Percentiles rank a stretch among this genome's conserved stretches.
phyloP scores from a whole-genome alignment of 2,113 vertebrate genomes.

The Etheostoma spectabile region DNA sequence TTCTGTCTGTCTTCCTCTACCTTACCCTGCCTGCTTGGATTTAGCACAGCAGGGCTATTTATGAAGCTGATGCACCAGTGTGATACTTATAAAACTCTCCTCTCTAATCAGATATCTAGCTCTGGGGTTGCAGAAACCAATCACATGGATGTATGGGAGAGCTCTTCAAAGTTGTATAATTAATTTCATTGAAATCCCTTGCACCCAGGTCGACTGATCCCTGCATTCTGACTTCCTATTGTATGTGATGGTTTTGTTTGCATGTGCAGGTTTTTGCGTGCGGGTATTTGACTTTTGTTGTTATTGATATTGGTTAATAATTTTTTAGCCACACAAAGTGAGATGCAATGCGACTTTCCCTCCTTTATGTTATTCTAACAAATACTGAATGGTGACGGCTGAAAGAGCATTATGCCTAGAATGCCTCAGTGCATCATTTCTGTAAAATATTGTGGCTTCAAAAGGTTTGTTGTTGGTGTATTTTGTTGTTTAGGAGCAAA shows the following conservation, averaged over 20 bases:
- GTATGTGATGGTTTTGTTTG: constrained; percentile 34
- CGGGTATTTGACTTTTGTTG: constrained; percentile 20
- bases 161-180: constrained; percentile 62
- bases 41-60: constrained; percentile 50
- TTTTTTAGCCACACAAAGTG: constrained; percentile 44
- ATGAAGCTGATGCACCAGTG: constrained; percentile 57
- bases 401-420: constrained; percentile 17
- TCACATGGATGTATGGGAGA: constrained; percentile 60
- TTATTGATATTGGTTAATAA: constrained; percentile 42
- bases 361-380: constrained; percentile 47
- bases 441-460: constrained; percentile 43
- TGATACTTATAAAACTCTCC: constrained; percentile 63
- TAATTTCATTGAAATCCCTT: constrained; percentile 70
- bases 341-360: constrained; percentile 39
- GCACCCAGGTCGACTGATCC: constrained; percentile 45
- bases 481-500: constrained; percentile 21
- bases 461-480: constrained; percentile 46
- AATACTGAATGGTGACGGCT: constrained; percentile 47
- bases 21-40: constrained; percentile 27
- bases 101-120: constrained; percentile 69
- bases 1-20: constrained; percentile 35
- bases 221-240: constrained; percentile 29
- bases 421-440: constrained; percentile 37
- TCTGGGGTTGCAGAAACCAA: constrained; percentile 59
- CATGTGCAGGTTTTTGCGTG: constrained; percentile 17